Conservation (phyloP, 2,113 vertebrate species). For the Tachysurus vachellii region DNA sequence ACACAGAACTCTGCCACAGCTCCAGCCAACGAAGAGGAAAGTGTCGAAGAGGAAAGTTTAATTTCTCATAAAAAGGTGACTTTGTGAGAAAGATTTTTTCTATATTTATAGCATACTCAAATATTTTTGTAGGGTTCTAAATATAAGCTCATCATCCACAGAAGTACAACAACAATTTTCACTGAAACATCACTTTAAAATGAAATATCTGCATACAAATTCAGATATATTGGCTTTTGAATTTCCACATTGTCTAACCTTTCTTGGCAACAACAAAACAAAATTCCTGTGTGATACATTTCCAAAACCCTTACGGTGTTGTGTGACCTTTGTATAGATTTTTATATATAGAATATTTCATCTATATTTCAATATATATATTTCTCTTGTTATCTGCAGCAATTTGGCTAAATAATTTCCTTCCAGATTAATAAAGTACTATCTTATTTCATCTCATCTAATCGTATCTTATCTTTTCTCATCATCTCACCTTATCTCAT, state of each 20-base stretch:
- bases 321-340: neutral
- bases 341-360: neutral
- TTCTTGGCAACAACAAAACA: neutral
- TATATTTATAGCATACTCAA: neutral
- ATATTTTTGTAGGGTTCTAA: neutral
- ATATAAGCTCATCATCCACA: neutral
- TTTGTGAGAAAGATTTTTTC: neutral
- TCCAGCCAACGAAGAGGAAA: neutral
- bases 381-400: too few species aligned
- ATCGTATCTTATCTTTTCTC: too few species aligned
- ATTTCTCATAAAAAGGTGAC: neutral
- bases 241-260: neutral
- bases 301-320: neutral
- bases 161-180: neutral
- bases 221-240: neutral
- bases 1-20: neutral
- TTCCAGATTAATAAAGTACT: too few species aligned
- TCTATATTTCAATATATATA: too few species aligned
- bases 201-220: neutral
- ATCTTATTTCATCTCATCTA: too few species aligned
- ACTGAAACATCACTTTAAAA: neutral
- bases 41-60: neutral
- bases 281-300: neutral
- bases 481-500: too few species aligned
- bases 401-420: too few species aligned